Percentiles rank a stretch among this genome's conserved stretches.
Conservation (phyloP, 2,888 invertebrate species). For the Pemphredon lugubris region DNA sequence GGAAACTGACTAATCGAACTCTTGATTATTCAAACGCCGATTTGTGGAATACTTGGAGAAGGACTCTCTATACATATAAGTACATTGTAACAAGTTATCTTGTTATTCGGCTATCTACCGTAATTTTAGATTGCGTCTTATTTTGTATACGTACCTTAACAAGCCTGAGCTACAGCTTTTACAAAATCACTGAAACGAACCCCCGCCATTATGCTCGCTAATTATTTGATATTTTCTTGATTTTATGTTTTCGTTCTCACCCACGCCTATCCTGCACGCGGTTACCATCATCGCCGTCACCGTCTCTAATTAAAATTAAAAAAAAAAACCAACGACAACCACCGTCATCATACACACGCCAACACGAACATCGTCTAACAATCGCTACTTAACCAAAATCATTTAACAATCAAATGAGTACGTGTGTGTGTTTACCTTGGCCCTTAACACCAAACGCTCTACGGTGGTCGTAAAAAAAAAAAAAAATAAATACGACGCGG, state of each 20-base stretch:
- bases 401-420: slow-evolving; percentile 16
- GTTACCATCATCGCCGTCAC: slow-evolving; percentile 37
- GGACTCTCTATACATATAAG: no score
- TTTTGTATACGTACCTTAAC: slow-evolving; percentile 13
- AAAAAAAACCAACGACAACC: slow-evolving; percentile 36
- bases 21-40: no score
- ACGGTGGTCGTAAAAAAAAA: slow-evolving; percentile 9
- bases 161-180: slow-evolving; percentile 37
- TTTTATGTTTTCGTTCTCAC: slow-evolving; percentile 67
- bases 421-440: slow-evolving; percentile 3
- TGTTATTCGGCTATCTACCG: not conserved
- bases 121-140: not conserved
- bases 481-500: slow-evolving; percentile 7
- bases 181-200: slow-evolving; percentile 14
- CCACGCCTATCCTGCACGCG: slow-evolving; percentile 57
- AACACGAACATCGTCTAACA: slow-evolving; percentile 38
- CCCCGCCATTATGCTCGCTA: slow-evolving; percentile 33
- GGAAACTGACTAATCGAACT: no score
- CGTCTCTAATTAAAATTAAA: slow-evolving; percentile 46
- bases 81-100: no score
- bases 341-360: slow-evolving; percentile 35
- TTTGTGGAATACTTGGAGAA: no score
- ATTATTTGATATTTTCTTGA: slow-evolving; percentile 53
- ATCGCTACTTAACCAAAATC: slow-evolving; percentile 44
- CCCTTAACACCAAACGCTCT: slow-evolving; percentile 15